Evolutionary conservation across 2,797 vertebrate genomes (phyloP), one percentile per base, ranked within the genome.

Genomic region (Harpagifer antarcticus): DNA sequence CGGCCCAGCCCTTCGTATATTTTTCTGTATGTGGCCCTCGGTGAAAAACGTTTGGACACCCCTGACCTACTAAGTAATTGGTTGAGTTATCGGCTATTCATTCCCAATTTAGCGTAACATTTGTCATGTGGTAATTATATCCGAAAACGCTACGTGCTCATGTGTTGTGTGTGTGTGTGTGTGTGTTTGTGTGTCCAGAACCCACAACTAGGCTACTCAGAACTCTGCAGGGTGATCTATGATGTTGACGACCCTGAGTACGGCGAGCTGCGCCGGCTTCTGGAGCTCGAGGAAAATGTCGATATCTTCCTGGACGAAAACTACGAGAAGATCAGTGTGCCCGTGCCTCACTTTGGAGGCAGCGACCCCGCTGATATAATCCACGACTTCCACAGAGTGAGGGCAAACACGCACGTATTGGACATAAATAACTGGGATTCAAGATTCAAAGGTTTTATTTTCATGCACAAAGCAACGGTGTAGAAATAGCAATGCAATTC

Each of bases 341-440:
- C 97, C 0, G 95, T 97, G 84, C 96, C 97, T 13, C 96, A 96
- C 91, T 97, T 98, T n/a, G 96, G 96, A 15, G 97, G 95, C 14
- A 96, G 96, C 0, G 97, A 98, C 90, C 96, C 97, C 0, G 98
- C 97, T 0, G 96, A 97, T 72, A 99, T 99, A 78, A 98, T 99
- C 86, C 92, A 94, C 0, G 92, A 93, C 86, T 93, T 94, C 76
- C 89, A 93, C 82, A 89, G 91, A 76, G 93, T 94, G 78, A 92
- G 85, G 14, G 44, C 44, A 27, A n/a, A 59, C 47, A 43, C 37
- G 31, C 64, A 45, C 3, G 47, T 8, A 2, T 9, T 11, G 52
- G 17, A 66, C 52, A 44, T 16, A 3, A 20, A 14, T 14, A 33
- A 12, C 31, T 23, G 37, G 20, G 57, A 52, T 27, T 27, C 27